phyloP scores from a whole-genome alignment of 2,113 vertebrate genomes.

The Ceyx cyanopectus region DNA sequence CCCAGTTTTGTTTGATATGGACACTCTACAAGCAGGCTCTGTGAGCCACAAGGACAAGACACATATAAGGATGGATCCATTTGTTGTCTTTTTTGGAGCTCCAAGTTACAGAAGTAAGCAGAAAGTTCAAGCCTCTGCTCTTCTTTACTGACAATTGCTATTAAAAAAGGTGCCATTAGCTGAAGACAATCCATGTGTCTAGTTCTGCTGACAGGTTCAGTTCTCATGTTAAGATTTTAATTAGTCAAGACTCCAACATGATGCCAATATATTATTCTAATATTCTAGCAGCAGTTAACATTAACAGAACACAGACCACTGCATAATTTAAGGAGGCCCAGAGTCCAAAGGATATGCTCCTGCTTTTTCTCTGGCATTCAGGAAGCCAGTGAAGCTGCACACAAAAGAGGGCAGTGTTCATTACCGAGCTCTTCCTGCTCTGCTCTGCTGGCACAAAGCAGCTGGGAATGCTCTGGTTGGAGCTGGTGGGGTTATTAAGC shows the following conservation, averaged over 20 bases:
- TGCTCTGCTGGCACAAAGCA: neutral
- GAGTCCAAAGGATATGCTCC: neutral
- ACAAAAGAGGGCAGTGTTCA: neutral
- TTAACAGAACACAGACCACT: neutral
- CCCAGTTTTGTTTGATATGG: neutral
- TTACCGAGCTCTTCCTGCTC: neutral
- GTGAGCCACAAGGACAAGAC: neutral
- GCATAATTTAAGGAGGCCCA: neutral
- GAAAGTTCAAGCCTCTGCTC: neutral
- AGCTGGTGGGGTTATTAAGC: neutral
- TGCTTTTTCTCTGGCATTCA: neutral
- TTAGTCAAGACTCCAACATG: neutral
- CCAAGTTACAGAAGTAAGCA: neutral
- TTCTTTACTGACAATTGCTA: neutral
- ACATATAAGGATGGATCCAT: neutral
- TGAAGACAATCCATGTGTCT: neutral
- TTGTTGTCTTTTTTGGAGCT: neutral
- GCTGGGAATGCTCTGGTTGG: neutral
- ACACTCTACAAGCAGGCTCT: neutral
- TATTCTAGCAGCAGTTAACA: neutral
- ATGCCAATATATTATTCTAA: neutral
- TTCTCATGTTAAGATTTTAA: neutral
- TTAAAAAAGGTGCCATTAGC: neutral
- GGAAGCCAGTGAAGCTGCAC: neutral
- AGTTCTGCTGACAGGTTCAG: neutral